Percentiles rank a stretch among this genome's conserved stretches.
Conservation (phyloP, 2,113 vertebrate genomes). For the Pavo muticus region DNA sequence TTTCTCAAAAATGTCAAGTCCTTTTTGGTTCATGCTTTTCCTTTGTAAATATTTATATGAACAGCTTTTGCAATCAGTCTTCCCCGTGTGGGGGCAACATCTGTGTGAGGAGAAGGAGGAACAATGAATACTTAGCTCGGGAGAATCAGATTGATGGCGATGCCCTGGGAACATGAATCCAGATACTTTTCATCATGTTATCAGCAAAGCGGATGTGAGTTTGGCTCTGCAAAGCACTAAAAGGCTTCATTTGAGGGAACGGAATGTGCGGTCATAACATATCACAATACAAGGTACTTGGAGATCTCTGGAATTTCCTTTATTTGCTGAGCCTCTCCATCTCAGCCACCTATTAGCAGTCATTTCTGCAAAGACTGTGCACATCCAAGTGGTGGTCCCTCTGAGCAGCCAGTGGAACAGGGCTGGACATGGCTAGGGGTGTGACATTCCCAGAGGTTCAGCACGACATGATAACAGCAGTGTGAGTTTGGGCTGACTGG, state of each 20-base stretch:
- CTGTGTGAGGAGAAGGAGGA: not conserved
- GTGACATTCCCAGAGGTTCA: not conserved
- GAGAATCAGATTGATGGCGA: not conserved
- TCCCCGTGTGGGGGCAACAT: not conserved
- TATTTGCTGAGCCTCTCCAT: not conserved
- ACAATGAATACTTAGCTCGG: not conserved
- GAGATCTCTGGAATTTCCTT: slow-evolving; percentile 22
- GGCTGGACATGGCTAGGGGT: not conserved
- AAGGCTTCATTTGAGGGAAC: not conserved
- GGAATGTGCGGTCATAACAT: not conserved
- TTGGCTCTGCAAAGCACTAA: not conserved
- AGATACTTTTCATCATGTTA: not conserved
- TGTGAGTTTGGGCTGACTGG: not conserved
- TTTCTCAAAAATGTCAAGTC: not conserved
- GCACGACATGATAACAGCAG: rapidly evolving
- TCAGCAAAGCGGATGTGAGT: not conserved
- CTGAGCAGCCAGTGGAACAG: not conserved
- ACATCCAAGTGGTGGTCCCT: not conserved
- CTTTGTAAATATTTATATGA: not conserved
- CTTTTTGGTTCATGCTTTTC: not conserved
- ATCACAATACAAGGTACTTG: not conserved
- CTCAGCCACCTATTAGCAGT: not conserved
- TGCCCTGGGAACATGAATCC: not conserved
- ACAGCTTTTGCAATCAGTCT: not conserved
- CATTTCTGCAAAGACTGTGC: not conserved